Percentiles rank a stretch among this genome's conserved stretches.
These are phyloP conservation scores for Erannis defoliaria DNA, from an alignment of 2,888 invertebrate genomes.

Conservation along the genomic window DNA sequence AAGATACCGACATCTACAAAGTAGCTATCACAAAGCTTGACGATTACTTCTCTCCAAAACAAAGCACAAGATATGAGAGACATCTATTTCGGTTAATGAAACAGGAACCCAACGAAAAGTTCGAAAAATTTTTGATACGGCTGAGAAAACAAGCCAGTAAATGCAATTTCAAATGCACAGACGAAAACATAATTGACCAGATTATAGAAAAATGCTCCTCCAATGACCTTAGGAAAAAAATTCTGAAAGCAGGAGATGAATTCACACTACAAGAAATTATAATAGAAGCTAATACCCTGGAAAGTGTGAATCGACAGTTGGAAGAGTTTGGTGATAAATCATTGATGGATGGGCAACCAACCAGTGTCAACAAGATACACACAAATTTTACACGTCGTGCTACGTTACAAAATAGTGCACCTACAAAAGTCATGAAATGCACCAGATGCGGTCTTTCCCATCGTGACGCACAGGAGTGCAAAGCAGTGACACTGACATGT, in stretches of 20 bases:
- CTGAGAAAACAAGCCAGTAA: not conserved
- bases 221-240: not conserved
- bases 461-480: too few relatives aligned
- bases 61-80: not conserved
- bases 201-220: not conserved
- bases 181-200: not conserved
- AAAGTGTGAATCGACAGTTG: not conserved
- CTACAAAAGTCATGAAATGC: too few relatives aligned
- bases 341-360: too few relatives aligned
- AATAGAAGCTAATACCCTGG: not conserved
- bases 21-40: not conserved
- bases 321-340: too few relatives aligned
- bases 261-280: not conserved
- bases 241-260: not conserved
- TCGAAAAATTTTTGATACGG: not conserved
- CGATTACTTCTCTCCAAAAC: not conserved
- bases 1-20: not conserved
- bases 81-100: not conserved
- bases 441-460: too few relatives aligned
- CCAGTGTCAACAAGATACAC: too few relatives aligned
- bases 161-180: not conserved
- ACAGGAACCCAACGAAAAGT: not conserved
- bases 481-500: too few relatives aligned
- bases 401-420: too few relatives aligned
- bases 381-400: too few relatives aligned